phyloP scores from a whole-genome alignment of 1,140 invertebrate species.

The Diuraphis noxia region DNA sequence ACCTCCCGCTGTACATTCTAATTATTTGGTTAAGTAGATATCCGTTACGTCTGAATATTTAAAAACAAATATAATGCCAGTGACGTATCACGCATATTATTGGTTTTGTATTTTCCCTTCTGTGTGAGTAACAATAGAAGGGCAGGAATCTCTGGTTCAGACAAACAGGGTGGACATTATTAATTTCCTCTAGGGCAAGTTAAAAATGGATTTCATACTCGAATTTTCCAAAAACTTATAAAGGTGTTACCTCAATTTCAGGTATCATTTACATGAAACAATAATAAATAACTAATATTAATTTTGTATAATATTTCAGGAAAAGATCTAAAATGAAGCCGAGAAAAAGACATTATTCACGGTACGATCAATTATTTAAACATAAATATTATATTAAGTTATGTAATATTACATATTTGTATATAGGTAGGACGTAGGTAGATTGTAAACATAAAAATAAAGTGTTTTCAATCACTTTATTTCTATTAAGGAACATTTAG shows the following conservation, averaged over 20 bases:
- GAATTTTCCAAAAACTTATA: conserved; percentile 17
- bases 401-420: conserved; percentile 21
- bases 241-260: conserved; percentile 13
- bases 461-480: conserved; percentile 19
- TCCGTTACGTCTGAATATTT: conserved; percentile 13
- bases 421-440: too few species aligned
- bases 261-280: background rate
- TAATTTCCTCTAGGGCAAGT: conserved; percentile 41
- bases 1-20: conserved; percentile 46
- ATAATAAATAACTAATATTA: conserved; percentile 18
- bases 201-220: conserved; percentile 3
- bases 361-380: conserved; percentile 40
- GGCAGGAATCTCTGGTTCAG: conserved; percentile 33
- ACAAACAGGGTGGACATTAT: conserved; percentile 33
- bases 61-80: background rate
- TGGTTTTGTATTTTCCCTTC: conserved; percentile 16
- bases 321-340: conserved; percentile 44
- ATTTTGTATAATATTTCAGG: conserved; percentile 44
- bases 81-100: background rate
- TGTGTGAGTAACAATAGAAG: conserved; percentile 22
- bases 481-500: background rate
- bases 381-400: conserved; percentile 17
- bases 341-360: conserved; percentile 43
- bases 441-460: background rate
- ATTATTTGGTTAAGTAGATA: conserved; percentile 50